Percentiles rank a stretch among this genome's conserved stretches.
Conservation (phyloP, 1,140 invertebrate genomes). For the Heliconius hewitsoni region DNA sequence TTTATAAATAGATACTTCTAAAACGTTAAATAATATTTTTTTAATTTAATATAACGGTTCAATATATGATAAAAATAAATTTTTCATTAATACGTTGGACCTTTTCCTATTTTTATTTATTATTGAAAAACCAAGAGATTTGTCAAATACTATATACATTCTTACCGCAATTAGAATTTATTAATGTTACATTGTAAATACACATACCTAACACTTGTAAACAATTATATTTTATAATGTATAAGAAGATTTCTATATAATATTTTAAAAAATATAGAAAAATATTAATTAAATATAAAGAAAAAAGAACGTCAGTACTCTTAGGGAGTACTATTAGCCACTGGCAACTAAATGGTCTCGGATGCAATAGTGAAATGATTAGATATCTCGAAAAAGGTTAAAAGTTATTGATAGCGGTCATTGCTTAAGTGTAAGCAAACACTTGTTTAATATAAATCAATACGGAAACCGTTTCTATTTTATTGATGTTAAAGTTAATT, state of each 20-base stretch:
- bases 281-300: not conserved
- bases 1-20: no score
- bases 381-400: slow-evolving; percentile 9
- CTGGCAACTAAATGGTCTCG: not conserved
- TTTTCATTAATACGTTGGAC: no score
- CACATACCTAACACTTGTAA: not conserved
- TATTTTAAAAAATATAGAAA: not conserved
- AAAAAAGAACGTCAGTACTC: not conserved
- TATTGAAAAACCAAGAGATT: no score
- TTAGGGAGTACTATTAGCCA: not conserved
- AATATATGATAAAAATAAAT: no score
- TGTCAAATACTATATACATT: no score
- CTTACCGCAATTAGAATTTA: no score
- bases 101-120: no score
- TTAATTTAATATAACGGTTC: no score
- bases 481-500: no score
- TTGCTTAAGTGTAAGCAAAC: not conserved
- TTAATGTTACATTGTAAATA: not conserved
- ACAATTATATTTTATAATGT: not conserved
- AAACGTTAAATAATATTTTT: no score
- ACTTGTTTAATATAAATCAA: not conserved
- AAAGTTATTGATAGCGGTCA: slow-evolving; percentile 1
- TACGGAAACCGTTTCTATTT: not conserved
- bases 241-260: not conserved
- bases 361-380: slow-evolving; percentile 3